Evolutionary conservation across 2,797 vertebrate species (phyloP).

Genomic region (Microcaecilia unicolor): DNA sequence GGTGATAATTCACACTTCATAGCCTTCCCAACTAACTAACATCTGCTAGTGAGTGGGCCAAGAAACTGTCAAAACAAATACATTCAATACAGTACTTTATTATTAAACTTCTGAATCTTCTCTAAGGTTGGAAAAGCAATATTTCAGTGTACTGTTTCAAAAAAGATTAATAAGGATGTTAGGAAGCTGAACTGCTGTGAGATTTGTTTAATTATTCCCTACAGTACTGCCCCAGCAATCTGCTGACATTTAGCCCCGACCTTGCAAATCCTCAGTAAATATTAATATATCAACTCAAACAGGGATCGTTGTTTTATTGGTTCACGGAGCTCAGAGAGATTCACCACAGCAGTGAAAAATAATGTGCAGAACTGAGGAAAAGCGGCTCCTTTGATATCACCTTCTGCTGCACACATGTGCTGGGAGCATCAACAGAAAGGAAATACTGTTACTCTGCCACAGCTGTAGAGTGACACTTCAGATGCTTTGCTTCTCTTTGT

Average conservation of each 20-base stretch:
- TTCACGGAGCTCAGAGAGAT: conserved; percentile 61
- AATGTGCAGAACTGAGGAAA: conserved; percentile 54
- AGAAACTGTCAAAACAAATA: conserved; percentile 38
- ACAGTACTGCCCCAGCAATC: conserved; percentile 69
- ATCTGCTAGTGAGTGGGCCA: conserved; percentile 30
- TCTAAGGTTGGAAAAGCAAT: conserved; percentile 35
- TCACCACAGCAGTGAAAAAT: conserved; percentile 60
- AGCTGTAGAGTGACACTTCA: conserved; percentile 84
- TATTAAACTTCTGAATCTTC: conserved; percentile 39
- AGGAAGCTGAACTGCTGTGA: conserved; percentile 62
- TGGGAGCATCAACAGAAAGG: conserved; percentile 65
- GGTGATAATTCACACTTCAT: conserved; percentile 48
- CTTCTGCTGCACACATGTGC: conserved; percentile 86
- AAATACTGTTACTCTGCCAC: conserved; percentile 66
- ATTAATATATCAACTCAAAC: conserved; percentile 76
- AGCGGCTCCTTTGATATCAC: conserved; percentile 74
- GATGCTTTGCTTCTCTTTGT: conserved; percentile 81
- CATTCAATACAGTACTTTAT: conserved; percentile 26
- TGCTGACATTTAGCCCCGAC: conserved; percentile 75
- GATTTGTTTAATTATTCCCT: conserved; percentile 75
- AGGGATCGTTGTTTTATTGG: conserved; percentile 63
- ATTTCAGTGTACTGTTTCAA: conserved; percentile 49
- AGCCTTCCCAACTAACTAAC: conserved; percentile 31
- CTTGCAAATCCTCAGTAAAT: conserved; percentile 77
- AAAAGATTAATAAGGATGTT: conserved; percentile 73